Percentiles rank a stretch among this genome's conserved stretches.
These are phyloP conservation scores for Hippocampus zosterae DNA, from an alignment of 2,113 vertebrate species.

Conservation along the genomic window DNA sequence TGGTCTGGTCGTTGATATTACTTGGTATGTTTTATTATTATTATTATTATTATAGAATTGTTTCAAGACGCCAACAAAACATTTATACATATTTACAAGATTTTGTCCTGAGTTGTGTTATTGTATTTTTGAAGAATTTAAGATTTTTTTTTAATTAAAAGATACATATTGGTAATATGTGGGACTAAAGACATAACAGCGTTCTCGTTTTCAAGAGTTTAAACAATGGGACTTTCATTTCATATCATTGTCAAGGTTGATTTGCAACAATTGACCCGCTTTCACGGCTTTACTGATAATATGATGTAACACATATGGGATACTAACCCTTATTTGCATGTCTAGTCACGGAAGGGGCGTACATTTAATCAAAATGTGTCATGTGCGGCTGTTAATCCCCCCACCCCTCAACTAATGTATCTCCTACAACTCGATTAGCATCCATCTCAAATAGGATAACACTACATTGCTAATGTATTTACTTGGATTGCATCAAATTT, in stretches of 20 bases:
- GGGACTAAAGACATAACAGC: background rate
- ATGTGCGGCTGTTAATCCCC: constrained; percentile 13
- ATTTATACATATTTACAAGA: too few relatives aligned
- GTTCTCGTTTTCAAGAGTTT: background rate
- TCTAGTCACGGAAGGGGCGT: constrained; percentile 2
- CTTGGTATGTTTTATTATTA: too few relatives aligned
- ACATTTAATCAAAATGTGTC: constrained; percentile 35
- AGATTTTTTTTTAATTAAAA: background rate
- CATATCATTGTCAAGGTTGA: constrained; percentile 8
- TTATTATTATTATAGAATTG: background rate
- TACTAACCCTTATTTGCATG: constrained; percentile 18
- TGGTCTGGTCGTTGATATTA: background rate
- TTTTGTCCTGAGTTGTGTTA: too few relatives aligned
- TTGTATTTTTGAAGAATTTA: too few relatives aligned
- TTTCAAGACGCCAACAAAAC: too few relatives aligned
- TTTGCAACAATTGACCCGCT: constrained; percentile 24
- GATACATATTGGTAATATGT: background rate
- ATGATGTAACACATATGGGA: constrained; percentile 1
- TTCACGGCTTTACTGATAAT: constrained; percentile 6
- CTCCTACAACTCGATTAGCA: constrained; percentile 27
- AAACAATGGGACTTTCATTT: constrained; percentile 28
- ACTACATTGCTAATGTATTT: constrained; percentile 23
- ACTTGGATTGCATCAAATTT: constrained; percentile 17
- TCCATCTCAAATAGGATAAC: constrained; percentile 23
- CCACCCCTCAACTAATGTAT: constrained; percentile 5